Percentiles rank a stretch among this genome's conserved stretches.
phyloP scores from a whole-genome alignment of 2,888 invertebrate genomes.

The Argynnis bischoffii region DNA sequence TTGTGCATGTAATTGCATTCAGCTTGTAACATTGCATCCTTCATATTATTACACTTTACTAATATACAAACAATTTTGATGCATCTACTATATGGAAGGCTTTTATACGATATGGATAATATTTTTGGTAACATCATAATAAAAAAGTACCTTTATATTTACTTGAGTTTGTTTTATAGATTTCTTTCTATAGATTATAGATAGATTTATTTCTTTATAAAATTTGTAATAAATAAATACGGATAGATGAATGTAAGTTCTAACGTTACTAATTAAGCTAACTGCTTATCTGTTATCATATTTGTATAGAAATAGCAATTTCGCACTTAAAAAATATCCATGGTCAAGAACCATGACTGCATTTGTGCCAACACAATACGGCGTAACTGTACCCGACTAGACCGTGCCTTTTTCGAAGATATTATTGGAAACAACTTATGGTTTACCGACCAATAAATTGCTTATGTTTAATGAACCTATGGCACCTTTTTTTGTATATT shows the following conservation, averaged over 20 bases:
- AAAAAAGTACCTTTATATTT: background rate
- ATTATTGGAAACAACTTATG: conserved; percentile 58
- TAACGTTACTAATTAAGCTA: conserved; percentile 9
- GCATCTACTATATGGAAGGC: background rate
- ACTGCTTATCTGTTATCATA: background rate
- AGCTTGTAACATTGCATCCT: conserved; percentile 33
- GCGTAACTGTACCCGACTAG: conserved; percentile 71
- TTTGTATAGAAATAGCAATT: conserved; percentile 23
- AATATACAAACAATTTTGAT: background rate
- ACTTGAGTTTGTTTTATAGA: background rate
- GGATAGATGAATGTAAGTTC: background rate
- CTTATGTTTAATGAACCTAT: conserved; percentile 36
- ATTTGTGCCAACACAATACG: conserved; percentile 68
- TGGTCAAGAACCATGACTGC: conserved; percentile 60
- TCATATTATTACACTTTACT: conserved; percentile 18
- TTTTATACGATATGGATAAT: background rate
- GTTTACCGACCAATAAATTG: conserved; percentile 49
- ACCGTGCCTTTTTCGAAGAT: conserved; percentile 49
- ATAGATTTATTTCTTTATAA: background rate
- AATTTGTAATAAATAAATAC: conserved; percentile 3
- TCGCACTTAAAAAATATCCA: conserved; percentile 23
- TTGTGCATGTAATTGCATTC: conserved; percentile 55
- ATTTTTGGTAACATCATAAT: background rate
- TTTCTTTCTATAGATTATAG: too few relatives aligned
- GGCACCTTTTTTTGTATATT: conserved; percentile 40